Evolutionary conservation across 1,140 invertebrate species (phyloP).

Genomic region (Uloborus diversus): DNA sequence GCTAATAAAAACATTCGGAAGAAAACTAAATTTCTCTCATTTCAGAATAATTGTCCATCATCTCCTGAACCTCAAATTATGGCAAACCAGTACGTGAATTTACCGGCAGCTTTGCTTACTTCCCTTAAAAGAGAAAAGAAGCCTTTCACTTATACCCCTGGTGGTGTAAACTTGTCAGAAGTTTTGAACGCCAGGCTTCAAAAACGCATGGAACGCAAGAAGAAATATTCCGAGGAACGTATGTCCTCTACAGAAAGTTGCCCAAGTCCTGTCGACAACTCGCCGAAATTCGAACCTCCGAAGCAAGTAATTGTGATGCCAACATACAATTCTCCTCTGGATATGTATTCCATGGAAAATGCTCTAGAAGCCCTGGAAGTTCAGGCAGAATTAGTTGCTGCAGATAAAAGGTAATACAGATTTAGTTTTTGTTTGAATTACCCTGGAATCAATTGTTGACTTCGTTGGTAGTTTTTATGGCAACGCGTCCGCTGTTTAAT

Average conservation of each 20-base stretch:
- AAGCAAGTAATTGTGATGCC: constrained; percentile 46
- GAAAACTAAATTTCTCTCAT: neutral
- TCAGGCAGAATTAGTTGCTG: constrained; percentile 35
- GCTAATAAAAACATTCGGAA: neutral
- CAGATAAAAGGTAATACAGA: constrained; percentile 22
- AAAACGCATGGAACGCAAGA: constrained; percentile 65
- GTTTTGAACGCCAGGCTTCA: constrained; percentile 90
- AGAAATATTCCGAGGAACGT: constrained; percentile 32
- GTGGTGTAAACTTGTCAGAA: constrained; percentile 88
- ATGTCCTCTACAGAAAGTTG: neutral
- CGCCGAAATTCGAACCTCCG: constrained; percentile 6
- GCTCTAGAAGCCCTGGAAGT: constrained; percentile 35
- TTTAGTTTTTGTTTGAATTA: no score
- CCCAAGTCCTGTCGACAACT: neutral
- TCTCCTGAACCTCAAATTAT: constrained; percentile 36
- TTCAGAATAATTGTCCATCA: constrained; percentile 19
- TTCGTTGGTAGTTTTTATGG: no score
- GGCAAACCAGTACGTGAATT: constrained; percentile 63
- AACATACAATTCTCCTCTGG: constrained; percentile 36
- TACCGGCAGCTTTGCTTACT: constrained; percentile 88
- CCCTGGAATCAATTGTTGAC: no score
- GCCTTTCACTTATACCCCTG: constrained; percentile 93
- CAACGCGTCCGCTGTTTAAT: neutral
- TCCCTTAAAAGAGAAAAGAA: constrained; percentile 95
- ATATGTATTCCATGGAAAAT: constrained; percentile 49